Evolutionary conservation across 2,113 vertebrate species (phyloP).

Genomic region (Sminthopsis crassicaudata): DNA sequence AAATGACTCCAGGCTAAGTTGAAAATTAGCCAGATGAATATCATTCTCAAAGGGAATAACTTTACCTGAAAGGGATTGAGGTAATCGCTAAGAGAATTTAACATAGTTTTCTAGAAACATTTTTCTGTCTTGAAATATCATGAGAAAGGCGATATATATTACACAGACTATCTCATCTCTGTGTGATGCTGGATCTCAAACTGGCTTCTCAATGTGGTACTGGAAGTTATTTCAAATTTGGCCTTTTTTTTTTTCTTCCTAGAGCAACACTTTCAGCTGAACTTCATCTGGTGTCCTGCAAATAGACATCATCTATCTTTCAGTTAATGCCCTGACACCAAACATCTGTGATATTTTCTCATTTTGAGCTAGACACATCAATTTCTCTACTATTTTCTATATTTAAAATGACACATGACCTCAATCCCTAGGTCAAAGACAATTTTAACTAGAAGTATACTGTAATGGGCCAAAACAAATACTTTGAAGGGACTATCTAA

Average conservation of each 20-base stretch:
- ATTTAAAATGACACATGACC: background rate
- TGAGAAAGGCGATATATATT: background rate
- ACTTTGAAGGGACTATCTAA: constrained; percentile 37
- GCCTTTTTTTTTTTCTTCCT: background rate
- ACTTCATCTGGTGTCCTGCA: constrained; percentile 23
- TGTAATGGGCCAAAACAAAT: constrained; percentile 27
- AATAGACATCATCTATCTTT: constrained; percentile 2
- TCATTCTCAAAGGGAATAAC: constrained; percentile 54
- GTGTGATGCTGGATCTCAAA: background rate
- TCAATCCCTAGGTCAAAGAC: constrained; percentile 12
- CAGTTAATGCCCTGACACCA: constrained; percentile 21
- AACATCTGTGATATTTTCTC: constrained; percentile 28
- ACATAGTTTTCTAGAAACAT: background rate
- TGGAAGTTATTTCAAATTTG: background rate
- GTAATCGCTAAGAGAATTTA: constrained; percentile 27
- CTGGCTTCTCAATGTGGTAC: constrained; percentile 7
- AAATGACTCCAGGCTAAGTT: constrained; percentile 52
- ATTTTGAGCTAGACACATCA: constrained; percentile 39
- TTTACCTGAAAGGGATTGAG: constrained; percentile 61
- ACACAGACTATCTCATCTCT: background rate
- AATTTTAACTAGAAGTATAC: constrained; percentile 21
- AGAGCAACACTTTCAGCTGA: constrained; percentile 7
- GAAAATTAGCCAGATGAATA: constrained; percentile 32
- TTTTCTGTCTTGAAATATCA: constrained; percentile 4
- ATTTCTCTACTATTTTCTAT: constrained; percentile 15